phyloP scores from a whole-genome alignment of 1,140 invertebrate species.

The Cylas formicarius region DNA sequence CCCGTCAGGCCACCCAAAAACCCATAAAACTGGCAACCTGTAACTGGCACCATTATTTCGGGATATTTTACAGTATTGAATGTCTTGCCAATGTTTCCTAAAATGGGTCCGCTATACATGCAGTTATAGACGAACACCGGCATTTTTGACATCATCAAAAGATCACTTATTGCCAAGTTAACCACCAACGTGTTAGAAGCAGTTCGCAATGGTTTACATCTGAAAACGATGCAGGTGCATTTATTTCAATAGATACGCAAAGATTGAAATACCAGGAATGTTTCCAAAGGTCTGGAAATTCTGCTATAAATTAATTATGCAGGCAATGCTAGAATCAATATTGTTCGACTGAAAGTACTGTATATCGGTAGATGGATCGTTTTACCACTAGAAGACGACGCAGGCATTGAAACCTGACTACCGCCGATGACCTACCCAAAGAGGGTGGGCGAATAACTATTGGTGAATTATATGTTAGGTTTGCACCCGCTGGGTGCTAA shows the following conservation, averaged over 20 bases:
- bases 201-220: conserved; percentile 62
- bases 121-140: conserved; percentile 68
- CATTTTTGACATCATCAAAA: conserved; percentile 60
- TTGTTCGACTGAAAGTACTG: too few relatives aligned
- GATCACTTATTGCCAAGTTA: conserved; percentile 70
- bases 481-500: too few relatives aligned
- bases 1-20: conserved; percentile 65
- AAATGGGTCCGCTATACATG: conserved; percentile 56
- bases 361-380: too few relatives aligned
- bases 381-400: too few relatives aligned
- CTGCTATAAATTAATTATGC: too few relatives aligned
- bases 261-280: too few relatives aligned
- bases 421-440: too few relatives aligned
- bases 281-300: too few relatives aligned
- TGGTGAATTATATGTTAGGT: too few relatives aligned
- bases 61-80: conserved; percentile 1
- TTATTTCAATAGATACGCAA: not conserved
- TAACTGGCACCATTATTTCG: conserved; percentile 31
- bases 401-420: too few relatives aligned
- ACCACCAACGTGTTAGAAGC: conserved; percentile 69
- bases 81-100: conserved; percentile 56
- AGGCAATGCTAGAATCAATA: too few relatives aligned
- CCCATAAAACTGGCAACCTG: conserved; percentile 64
- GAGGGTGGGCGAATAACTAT: too few relatives aligned
- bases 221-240: conserved; percentile 39